Conservation (phyloP, 2,888 invertebrate species). For the Caenorhabditis japonica region DNA sequence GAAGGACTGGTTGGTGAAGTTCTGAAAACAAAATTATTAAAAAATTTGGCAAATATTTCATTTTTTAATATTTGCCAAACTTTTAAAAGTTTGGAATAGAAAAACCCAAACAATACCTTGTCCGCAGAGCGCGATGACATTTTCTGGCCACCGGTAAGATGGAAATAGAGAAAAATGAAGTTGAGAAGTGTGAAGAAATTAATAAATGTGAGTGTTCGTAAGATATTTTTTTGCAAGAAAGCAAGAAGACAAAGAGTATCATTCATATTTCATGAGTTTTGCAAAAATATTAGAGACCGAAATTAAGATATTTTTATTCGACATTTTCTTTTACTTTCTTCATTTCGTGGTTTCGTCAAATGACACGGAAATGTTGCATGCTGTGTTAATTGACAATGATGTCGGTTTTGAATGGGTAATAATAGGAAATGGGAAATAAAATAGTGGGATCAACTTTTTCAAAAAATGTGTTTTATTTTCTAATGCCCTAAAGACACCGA, state of each 20-base stretch:
- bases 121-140: constrained; percentile 9
- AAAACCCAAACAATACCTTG: constrained; percentile 1
- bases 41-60: not conserved
- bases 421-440: too few species aligned
- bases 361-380: constrained; percentile 12
- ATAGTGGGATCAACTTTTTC: too few species aligned
- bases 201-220: too few species aligned
- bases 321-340: constrained; percentile 16
- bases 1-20: constrained; percentile 6
- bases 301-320: too few species aligned
- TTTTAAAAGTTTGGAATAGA: too few species aligned
- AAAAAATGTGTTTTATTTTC: too few species aligned
- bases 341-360: constrained; percentile 19
- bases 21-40: constrained; percentile 24
- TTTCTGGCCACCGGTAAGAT: too few species aligned
- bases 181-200: too few species aligned
- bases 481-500: too few species aligned
- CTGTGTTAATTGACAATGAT: constrained; percentile 1
- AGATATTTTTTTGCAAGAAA: not conserved
- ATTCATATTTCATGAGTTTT: constrained; percentile 27
- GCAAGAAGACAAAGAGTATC: not conserved
- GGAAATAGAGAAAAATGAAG: too few species aligned
- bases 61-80: not conserved
- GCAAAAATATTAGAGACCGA: constrained; percentile 25
- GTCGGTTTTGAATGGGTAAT: too few species aligned